Conservation (phyloP, 2,888 invertebrate genomes). For the Tyria jacobaeae region DNA sequence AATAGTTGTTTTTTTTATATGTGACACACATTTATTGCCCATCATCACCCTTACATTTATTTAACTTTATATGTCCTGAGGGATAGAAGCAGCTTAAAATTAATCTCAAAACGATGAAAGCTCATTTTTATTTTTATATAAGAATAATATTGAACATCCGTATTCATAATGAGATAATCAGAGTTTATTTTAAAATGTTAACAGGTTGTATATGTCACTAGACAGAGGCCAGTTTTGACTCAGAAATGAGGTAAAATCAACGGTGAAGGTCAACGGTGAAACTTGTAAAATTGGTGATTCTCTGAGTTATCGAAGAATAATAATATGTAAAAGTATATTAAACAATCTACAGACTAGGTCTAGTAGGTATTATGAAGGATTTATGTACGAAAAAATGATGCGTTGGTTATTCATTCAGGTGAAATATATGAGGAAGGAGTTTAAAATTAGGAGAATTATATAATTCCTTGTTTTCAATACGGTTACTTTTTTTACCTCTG, state of each 20-base stretch:
- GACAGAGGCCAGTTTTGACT: conserved; percentile 44
- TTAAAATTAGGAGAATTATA: no score
- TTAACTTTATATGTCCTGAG: no score
- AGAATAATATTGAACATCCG: not conserved
- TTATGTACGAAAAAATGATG: no score
- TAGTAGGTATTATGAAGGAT: no score
- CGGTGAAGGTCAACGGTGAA: conserved; percentile 45
- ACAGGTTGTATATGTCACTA: conserved; percentile 40
- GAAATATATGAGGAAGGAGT: no score
- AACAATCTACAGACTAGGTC: not conserved
- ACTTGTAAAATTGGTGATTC: conserved; percentile 33
- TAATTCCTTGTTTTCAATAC: no score
- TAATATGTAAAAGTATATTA: conserved; percentile 8
- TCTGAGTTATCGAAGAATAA: conserved; percentile 16
- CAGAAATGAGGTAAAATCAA: conserved; percentile 38
- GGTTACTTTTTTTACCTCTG: no score
- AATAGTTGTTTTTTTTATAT: no score
- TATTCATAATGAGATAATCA: conserved; percentile 12
- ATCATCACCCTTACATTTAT: no score
- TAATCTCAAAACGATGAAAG: not conserved
- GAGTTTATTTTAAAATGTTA: conserved; percentile 14
- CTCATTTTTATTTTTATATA: not conserved
- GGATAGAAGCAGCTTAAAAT: no score
- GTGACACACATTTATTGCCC: no score
- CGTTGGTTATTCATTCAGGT: no score